Percentiles rank a stretch among this genome's conserved stretches.
These are phyloP conservation scores for Spatulosminthurus flaviceps DNA, from an alignment of 2,888 invertebrate species.

Conservation along the genomic window DNA sequence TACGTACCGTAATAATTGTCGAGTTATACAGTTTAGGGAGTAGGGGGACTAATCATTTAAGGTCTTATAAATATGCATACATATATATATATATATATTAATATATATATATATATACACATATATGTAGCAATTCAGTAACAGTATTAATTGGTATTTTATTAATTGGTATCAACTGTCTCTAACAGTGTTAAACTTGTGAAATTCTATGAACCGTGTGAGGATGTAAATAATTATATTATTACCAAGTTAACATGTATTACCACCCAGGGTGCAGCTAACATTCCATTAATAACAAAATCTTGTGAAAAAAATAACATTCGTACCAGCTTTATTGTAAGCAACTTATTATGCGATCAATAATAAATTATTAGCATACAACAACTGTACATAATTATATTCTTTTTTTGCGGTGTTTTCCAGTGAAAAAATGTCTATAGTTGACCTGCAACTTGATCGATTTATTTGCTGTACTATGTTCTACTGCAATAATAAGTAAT, in stretches of 20 bases:
- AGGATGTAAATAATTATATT: background rate
- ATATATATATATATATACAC: no score
- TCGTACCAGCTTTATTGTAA: background rate
- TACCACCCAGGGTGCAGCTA: conserved; percentile 18
- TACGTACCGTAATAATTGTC: conserved; percentile 20
- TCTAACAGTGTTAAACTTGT: background rate
- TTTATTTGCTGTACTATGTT: no score
- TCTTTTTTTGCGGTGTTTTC: no score
- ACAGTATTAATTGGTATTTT: conserved; percentile 18
- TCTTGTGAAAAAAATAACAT: background rate
- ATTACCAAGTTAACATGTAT: background rate
- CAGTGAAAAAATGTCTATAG: no score
- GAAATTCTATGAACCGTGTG: background rate
- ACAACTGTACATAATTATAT: background rate
- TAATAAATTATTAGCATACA: background rate
- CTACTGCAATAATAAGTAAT: no score
- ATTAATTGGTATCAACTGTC: background rate
- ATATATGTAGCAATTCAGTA: background rate
- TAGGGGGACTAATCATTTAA: background rate
- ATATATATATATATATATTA: no score
- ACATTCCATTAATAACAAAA: conserved; percentile 8
- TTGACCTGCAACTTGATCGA: no score
- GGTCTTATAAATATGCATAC: no score
- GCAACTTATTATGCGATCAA: background rate
- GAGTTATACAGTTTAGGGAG: background rate